Conservation (phyloP, 2,113 vertebrate genomes). For the Podarcis raffonei region DNA sequence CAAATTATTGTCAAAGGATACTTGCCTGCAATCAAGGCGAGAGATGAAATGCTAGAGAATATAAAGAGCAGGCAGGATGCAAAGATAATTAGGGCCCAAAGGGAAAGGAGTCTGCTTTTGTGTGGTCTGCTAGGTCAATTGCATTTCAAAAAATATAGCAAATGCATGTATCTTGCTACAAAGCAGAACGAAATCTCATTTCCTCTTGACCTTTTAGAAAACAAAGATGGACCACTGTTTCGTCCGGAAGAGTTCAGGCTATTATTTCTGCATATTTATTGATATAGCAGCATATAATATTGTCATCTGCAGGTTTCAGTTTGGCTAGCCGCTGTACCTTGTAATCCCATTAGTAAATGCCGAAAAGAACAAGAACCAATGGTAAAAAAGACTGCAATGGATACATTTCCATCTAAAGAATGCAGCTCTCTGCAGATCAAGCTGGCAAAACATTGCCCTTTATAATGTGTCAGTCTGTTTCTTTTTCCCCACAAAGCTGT, state of each 20-base stretch:
- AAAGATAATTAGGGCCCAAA: constrained; percentile 60
- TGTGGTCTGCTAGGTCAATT: constrained; percentile 7
- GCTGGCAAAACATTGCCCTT: background rate
- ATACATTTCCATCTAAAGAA: background rate
- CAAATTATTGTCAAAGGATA: constrained; percentile 38
- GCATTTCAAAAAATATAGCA: constrained; percentile 23
- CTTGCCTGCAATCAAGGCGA: constrained; percentile 32
- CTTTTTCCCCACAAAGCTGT: background rate
- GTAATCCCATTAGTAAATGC: background rate
- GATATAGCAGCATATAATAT: background rate
- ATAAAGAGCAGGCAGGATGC: constrained; percentile 21
- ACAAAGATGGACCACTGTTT: background rate
- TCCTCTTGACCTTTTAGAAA: background rate
- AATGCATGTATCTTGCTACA: background rate
- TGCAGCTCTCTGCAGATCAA: background rate
- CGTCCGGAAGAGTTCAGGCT: background rate
- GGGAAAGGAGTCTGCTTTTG: constrained; percentile 57
- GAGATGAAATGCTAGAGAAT: constrained; percentile 36
- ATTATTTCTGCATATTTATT: background rate
- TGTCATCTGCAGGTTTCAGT: background rate
- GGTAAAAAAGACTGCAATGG: too few relatives aligned
- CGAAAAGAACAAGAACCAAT: background rate
- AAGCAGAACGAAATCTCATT: background rate
- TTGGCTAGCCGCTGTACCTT: background rate
- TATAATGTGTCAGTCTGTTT: background rate